Evolutionary conservation across 2,797 vertebrate species (phyloP).

Genomic region (Graptemys geographica): DNA sequence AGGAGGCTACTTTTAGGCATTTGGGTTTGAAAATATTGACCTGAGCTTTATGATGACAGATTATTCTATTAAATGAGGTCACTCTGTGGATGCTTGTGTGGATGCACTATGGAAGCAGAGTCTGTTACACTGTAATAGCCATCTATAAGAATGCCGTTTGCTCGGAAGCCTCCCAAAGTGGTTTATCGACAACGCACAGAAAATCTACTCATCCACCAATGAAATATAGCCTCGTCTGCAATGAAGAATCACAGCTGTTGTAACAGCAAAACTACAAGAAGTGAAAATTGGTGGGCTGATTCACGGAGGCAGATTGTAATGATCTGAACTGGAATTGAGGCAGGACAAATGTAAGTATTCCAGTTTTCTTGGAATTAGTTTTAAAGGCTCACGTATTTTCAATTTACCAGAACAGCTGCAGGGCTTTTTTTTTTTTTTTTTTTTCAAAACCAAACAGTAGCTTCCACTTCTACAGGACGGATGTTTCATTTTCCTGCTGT

Average conservation of each 20-base stretch:
- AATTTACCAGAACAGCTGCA: neutral
- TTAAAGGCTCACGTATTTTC: neutral
- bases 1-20: neutral
- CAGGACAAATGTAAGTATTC: neutral
- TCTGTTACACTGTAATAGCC: neutral
- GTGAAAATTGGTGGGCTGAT: neutral
- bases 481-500: neutral
- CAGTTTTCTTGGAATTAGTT: neutral
- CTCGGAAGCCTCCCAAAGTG: neutral
- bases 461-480: neutral
- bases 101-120: accelerated
- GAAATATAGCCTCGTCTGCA: neutral
- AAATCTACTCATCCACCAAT: neutral
- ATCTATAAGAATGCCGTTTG: neutral
- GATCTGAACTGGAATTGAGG: neutral
- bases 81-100: neutral
- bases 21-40: neutral
- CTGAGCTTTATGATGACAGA: neutral
- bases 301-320: neutral
- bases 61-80: neutral
- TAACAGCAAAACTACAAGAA: neutral
- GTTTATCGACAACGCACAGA: neutral
- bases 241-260: neutral
- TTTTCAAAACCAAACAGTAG: neutral
- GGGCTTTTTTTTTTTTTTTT: neutral